Conservation (phyloP, 2,113 vertebrate genomes). For the Anoplopoma fimbria region DNA sequence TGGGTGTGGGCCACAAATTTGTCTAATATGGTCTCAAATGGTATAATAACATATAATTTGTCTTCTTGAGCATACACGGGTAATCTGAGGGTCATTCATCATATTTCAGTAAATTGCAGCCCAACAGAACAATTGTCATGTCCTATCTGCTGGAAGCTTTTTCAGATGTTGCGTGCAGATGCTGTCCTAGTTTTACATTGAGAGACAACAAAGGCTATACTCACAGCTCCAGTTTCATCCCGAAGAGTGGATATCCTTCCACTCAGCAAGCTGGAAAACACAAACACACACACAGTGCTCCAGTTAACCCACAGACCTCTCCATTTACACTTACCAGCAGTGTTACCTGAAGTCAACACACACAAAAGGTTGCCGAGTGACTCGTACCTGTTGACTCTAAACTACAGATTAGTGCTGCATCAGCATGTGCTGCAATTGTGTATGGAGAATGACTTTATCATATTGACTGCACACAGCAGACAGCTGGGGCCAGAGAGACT, state of each 20-base stretch:
- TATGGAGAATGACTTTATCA: background rate
- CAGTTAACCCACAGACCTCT: constrained; percentile 37
- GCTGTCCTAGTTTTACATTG: constrained; percentile 23
- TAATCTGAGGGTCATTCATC: background rate
- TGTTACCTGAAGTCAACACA: constrained; percentile 8
- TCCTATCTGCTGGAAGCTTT: constrained; percentile 10
- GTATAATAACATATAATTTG: background rate
- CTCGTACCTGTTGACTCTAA: background rate
- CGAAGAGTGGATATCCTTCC: constrained; percentile 98
- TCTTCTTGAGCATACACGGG: background rate
- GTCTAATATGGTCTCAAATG: background rate
- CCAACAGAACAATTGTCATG: constrained; percentile 14
- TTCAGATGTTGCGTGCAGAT: constrained; percentile 14
- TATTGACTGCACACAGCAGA: constrained; percentile 17
- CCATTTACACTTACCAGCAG: constrained; percentile 30
- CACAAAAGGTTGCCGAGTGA: constrained; percentile 5
- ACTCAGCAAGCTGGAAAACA: constrained; percentile 92
- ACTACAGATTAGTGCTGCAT: constrained; percentile 6
- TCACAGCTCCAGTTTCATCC: constrained; percentile 99
- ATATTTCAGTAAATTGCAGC: constrained; percentile 16
- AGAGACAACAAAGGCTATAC: constrained; percentile 75
- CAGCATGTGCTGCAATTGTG: background rate
- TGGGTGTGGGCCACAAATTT: background rate
- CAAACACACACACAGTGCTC: constrained; percentile 19
- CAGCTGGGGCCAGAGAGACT: constrained; percentile 46